phyloP scores from a whole-genome alignment of 1,140 invertebrate genomes.

The Ips typographus region DNA sequence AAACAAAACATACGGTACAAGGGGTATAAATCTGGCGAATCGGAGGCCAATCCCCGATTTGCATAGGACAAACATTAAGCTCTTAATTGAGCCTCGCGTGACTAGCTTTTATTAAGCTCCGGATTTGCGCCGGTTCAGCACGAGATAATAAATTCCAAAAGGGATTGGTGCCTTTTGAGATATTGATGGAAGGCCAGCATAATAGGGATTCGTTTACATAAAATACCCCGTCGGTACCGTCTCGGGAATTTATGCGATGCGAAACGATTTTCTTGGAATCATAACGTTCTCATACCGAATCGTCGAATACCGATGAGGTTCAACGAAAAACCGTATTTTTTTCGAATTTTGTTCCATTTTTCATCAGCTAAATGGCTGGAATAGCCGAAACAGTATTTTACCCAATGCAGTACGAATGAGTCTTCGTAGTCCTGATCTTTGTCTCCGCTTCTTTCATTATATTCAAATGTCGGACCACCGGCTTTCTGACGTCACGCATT shows the following conservation, averaged over 20 bases:
- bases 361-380: too few species aligned
- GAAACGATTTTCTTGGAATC: too few species aligned
- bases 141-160: constrained; percentile 19
- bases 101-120: constrained; percentile 41
- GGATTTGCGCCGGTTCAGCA: constrained; percentile 23
- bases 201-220: constrained; percentile 16
- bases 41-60: constrained; percentile 39
- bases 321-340: too few species aligned
- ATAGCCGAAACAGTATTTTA: too few species aligned
- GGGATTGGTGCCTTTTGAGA: constrained; percentile 22
- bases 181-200: neutral
- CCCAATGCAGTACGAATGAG: constrained; percentile 1
- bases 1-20: constrained; percentile 38
- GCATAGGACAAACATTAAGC: constrained; percentile 45
- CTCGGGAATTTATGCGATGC: neutral
- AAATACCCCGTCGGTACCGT: constrained; percentile 7
- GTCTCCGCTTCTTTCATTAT: constrained; percentile 40
- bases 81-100: constrained; percentile 45
- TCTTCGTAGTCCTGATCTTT: constrained; percentile 23
- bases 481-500: constrained; percentile 45
- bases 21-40: constrained; percentile 40
- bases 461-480: constrained; percentile 49
- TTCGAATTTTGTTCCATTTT: too few species aligned
- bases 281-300: too few species aligned
- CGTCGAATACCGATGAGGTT: too few species aligned